These are phyloP conservation scores for Shinisaurus crocodilurus DNA, from an alignment of 2,113 vertebrate genomes.

Conservation along the genomic window DNA sequence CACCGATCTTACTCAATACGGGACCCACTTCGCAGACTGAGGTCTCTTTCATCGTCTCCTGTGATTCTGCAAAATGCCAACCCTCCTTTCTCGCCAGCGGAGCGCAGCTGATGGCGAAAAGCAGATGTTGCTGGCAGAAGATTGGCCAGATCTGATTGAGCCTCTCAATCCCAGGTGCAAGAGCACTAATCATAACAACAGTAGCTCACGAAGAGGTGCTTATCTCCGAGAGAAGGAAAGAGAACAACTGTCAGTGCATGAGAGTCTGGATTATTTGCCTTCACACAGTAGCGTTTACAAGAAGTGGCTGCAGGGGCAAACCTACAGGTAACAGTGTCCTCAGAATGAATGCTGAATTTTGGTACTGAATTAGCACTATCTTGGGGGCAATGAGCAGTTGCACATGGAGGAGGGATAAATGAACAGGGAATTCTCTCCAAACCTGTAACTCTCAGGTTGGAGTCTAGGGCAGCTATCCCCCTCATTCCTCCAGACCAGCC, in stretches of 20 bases:
- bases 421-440: not conserved
- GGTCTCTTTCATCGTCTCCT: slow-evolving; percentile 1
- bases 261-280: slow-evolving; percentile 66
- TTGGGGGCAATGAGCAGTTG: not conserved
- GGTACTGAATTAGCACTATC: not conserved
- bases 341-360: not conserved
- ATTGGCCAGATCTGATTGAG: slow-evolving; percentile 32
- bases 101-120: not conserved
- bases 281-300: slow-evolving; percentile 59
- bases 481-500: not conserved
- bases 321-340: slow-evolving; percentile 45
- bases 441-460: not conserved
- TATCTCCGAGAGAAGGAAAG: slow-evolving; percentile 29
- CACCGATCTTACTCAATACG: not conserved
- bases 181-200: not conserved
- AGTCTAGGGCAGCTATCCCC: not conserved
- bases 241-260: slow-evolving; percentile 11
- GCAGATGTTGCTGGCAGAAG: slow-evolving; percentile 44
- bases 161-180: slow-evolving; percentile 32
- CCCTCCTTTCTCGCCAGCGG: slow-evolving; percentile 9
- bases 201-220: not conserved
- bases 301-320: slow-evolving; percentile 55
- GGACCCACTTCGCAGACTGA: not conserved
- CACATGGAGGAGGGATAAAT: not conserved
- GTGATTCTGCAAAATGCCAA: slow-evolving; percentile 21